Evolutionary conservation across 2,888 invertebrate genomes (phyloP), one percentile per base, ranked within the genome.

Genomic region (Catocala fraxini): DNA sequence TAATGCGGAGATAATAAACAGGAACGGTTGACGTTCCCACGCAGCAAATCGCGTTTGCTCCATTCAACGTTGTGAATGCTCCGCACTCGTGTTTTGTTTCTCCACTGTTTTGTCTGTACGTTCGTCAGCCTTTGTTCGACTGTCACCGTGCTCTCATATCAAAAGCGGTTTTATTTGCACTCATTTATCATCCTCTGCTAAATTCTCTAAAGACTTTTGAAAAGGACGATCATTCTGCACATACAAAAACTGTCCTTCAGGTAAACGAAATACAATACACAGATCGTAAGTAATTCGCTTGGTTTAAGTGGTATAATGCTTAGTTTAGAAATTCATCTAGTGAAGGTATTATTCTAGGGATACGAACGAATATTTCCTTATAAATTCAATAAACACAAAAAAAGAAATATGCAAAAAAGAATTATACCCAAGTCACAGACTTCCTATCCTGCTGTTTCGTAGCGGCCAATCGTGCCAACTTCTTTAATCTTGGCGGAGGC

Each of bases 401-500:
- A 35, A n/a, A 7, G 0, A 39, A 45, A 12, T 45, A 15, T 13
- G n/a, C 12, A 46, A n/a, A 39, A 51, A 7, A 13, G 35, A 51
- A 41, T 42, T 68, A 65, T 91, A 93, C 93, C 93, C 93, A 93
- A 70, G 91, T 85, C 51, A 93, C 93, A 61, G 88, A 88, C 79
- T 92, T 89, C 65, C 88, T 86, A 53, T 89, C 87, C 53, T 83
- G 84, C 48, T 87, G 88, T 75, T 85, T 88, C 53, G 83, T 79
- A 56, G 89, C 88, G 4, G 90, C 89, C 65, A 89, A 77, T 13
- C 91, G 88, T 5, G 94, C 94, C 63, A 93, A 79, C 76, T 91
- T 93, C 85, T 94, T 94, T 70, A 87, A 79, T 65, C 94, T 84
- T 56, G 94, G 94, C 57, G 94, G 94, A 53, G 94, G 92, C 63